Base-by-base conservation (phyloP, 1,140 invertebrate species). In the Trichoplusia ni region DNA sequence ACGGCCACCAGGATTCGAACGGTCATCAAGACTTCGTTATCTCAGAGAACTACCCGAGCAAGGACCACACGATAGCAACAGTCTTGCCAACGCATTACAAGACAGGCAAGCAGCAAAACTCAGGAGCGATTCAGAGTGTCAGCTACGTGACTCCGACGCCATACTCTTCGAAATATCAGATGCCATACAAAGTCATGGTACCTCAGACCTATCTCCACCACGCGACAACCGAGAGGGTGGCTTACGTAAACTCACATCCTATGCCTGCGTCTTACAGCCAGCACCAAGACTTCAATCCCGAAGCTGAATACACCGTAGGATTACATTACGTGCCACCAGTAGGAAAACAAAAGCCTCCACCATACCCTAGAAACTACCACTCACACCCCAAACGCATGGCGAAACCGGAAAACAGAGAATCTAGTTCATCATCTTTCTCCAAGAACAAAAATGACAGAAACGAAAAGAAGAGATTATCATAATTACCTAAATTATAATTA, bases 61-160 rank as follows among this genome's bases (percentile, higher is more conserved):
- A 83, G 63, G 81, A 87, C 49, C 84, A 90, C 37, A 90, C 86
- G 1, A 76, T 88, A 14, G 87, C 87, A 3, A 86, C 85, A n/a
- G 83, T 88, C n/a, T 58, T 86, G 9, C 84, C 84, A 0, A 67
- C 74, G 11, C 69, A 73, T 19, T 82, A 84, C 38, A 82, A 75
- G 27, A 42, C 29, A 6, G 54, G 64, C 19, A 76, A 77, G 42
- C 66, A 79, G 31, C n/a, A n/a, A n/a, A 73, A 58, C 13, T 59
- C 62, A 31, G 69, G 69, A 13, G 60, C 69, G 27, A 62, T 84
- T 21, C 85, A 88, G 49, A 76, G 77, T 13, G 81, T 90, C 0
- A 88, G 84, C 38, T 88, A 90, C 25, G 85, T 90, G 0, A 88
- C 85, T 13, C 87, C 87, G 5, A 68, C 77, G 68, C 85, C 87